Percentiles rank a stretch among this genome's conserved stretches.
Evolutionary conservation across 2,797 vertebrate genomes (phyloP).

Genomic region (Anisognathus igniventris): DNA sequence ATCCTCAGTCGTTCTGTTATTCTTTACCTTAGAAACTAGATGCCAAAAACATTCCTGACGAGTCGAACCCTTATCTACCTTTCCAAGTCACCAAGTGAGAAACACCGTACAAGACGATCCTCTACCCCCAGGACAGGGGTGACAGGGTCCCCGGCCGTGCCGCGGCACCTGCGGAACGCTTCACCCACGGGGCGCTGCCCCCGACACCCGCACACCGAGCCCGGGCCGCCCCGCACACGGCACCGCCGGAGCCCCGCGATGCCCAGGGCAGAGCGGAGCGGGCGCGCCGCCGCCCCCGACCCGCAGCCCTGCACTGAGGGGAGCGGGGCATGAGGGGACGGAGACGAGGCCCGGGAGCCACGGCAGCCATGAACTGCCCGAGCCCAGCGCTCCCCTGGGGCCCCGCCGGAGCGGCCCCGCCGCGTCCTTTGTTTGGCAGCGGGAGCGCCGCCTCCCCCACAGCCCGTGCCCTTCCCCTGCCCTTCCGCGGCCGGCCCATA

Average conservation of each 20-base stretch:
- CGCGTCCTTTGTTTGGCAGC: conserved; percentile 3
- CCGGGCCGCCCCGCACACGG: not conserved
- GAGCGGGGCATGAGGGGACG: not conserved
- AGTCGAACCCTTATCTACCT: not conserved
- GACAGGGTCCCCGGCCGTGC: not conserved
- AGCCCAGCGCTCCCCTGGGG: too few species aligned
- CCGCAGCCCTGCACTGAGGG: not conserved
- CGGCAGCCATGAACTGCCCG: accelerated
- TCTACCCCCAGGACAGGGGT: accelerated
- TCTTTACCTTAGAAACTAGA: not conserved
- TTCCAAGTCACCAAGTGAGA: not conserved
- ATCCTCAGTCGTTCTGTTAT: not conserved
- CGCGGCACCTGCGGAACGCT: not conserved
- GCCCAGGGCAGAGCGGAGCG: too few species aligned
- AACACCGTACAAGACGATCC: accelerated
- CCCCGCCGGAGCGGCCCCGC: not conserved
- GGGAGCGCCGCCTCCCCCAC: not conserved
- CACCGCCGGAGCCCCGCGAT: not conserved
- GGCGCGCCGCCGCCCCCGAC: not conserved
- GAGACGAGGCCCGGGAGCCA: accelerated
- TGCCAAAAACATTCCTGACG: not conserved
- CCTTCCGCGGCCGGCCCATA: not conserved
- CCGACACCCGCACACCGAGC: not conserved
- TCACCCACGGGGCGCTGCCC: accelerated
- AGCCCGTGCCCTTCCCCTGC: not conserved